A percentile compares a stretch with the other conserved stretches of the same genome.
Evolutionary conservation across 2,888 invertebrate genomes (phyloP).

Genomic region (Parnassius apollo): DNA sequence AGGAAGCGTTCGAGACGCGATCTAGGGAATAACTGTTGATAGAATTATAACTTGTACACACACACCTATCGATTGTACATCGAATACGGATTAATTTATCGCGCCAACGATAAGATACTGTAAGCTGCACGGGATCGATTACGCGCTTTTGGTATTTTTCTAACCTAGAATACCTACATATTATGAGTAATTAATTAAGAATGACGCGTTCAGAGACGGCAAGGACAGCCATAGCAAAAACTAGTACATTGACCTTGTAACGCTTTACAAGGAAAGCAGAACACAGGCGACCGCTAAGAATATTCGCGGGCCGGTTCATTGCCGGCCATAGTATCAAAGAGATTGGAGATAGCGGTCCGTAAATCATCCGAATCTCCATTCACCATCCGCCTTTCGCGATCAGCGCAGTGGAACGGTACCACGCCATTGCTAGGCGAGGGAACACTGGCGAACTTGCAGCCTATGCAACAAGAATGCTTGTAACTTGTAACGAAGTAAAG

Average conservation of each 20-base stretch:
- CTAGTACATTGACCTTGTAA: conserved; percentile 36
- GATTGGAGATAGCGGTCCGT: conserved; percentile 19
- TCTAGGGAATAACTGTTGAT: conserved; percentile 68
- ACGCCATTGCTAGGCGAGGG: conserved; percentile 46
- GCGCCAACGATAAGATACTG: conserved; percentile 65
- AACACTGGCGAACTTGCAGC: conserved; percentile 43
- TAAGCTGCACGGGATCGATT: conserved; percentile 42
- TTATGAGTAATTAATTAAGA: conserved; percentile 17
- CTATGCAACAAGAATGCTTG: conserved; percentile 44
- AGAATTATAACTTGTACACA: conserved; percentile 54
- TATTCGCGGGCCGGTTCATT: conserved; percentile 7
- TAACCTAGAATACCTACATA: conserved; percentile 23
- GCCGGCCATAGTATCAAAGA: neutral
- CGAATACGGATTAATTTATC: conserved; percentile 72
- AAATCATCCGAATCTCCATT: conserved; percentile 42
- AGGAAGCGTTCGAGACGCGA: conserved; percentile 52
- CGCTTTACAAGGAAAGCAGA: conserved; percentile 24
- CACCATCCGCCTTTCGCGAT: conserved; percentile 32
- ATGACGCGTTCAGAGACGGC: conserved; percentile 17
- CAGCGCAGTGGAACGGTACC: conserved; percentile 42
- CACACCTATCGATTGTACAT: conserved; percentile 67
- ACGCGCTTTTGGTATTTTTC: conserved; percentile 42
- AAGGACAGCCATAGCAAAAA: conserved; percentile 29
- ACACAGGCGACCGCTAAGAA: conserved; percentile 10
- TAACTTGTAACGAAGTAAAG: conserved; percentile 57